Evolutionary conservation across 2,797 vertebrate genomes (phyloP), one percentile per base, ranked within the genome.

Genomic region (Echeneis naucrates): DNA sequence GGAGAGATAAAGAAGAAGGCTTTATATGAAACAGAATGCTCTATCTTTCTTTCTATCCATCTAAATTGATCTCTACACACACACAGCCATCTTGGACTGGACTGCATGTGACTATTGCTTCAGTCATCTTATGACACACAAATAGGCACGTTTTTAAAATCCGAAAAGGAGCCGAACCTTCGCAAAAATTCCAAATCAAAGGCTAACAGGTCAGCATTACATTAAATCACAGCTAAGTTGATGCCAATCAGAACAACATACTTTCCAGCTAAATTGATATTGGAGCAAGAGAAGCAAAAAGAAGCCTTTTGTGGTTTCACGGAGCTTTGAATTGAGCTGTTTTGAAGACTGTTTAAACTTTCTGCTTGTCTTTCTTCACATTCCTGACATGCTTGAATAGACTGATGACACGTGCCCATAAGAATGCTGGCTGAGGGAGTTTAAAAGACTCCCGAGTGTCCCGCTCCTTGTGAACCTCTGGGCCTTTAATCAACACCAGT

Each of bases 331-430:
- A 58, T 0, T 70, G 27, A 73, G 35, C 37, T 68, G 51, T 75
- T 67, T 47, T 24, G 35, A 64, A 76, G 56, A 57, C 45, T 68
- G 68, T 80, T 64, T 68, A 69, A 72, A 68, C 27, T 74, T 45
- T 67, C 67, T 45, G 52, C 60, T 58, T 37, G 52, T 57, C 50
- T 82, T 48, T 72, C 61, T 69, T 73, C 57, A 77, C 82, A 87
- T 91, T 91, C 89, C 83, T 86, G 73, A 40, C 75, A 89, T 71
- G 60, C 85, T 35, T 61, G 48, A 74, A 72, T 68, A 69, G 44
- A 67, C 60, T 37, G 64, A 84, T 89, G 87, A 82, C 87, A 90
- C 23, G 61, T 62, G 76, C 66, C 45, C 54, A 69, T 76, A 80
- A 86, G 77, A 90, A 82, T 79, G 27, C 64, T 11, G 26, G 66